A percentile compares a stretch with the other conserved stretches of the same genome.
These are phyloP conservation scores for Pangasius krempfi DNA, from an alignment of 2,797 vertebrate species.

Conservation along the genomic window DNA sequence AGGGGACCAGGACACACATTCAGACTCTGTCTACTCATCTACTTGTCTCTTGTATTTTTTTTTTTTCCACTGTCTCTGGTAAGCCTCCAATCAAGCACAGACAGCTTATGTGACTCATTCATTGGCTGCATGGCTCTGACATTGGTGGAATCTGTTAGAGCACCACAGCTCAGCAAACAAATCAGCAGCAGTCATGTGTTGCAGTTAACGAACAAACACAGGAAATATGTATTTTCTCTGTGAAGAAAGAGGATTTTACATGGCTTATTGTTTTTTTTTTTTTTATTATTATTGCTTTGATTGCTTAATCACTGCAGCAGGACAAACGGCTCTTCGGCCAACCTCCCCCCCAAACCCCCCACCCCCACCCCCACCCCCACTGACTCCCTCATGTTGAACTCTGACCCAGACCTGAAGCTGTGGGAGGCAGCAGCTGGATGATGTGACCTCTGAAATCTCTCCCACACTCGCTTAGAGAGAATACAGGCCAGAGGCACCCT, in stretches of 20 bases:
- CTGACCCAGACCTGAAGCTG: constrained; percentile 57
- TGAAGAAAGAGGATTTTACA: constrained; percentile 62
- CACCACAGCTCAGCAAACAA: constrained; percentile 40
- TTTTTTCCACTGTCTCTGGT: constrained; percentile 24
- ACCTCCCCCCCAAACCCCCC: neutral
- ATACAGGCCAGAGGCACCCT: constrained; percentile 36
- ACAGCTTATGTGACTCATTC: constrained; percentile 56
- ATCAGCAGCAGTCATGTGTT: constrained; percentile 30
- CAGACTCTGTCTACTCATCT: constrained; percentile 44
- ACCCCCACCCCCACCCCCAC: constrained; percentile 32
- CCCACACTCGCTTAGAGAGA: constrained; percentile 44
- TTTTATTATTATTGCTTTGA: constrained; percentile 8
- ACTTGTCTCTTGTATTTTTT: constrained; percentile 50
- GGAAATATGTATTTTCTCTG: constrained; percentile 49
- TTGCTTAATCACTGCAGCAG: constrained; percentile 59
- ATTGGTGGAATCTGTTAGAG: constrained; percentile 37
- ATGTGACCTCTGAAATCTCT: constrained; percentile 47
- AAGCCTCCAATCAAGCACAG: constrained; percentile 47
- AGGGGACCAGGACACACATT: constrained; percentile 46
- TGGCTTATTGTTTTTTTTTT: constrained; percentile 51
- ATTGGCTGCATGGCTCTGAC: constrained; percentile 49
- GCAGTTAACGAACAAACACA: constrained; percentile 40
- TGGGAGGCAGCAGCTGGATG: constrained; percentile 36
- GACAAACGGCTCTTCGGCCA: constrained; percentile 20
- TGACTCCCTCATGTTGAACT: constrained; percentile 58